Evolutionary conservation across 2,797 vertebrate species (phyloP), one percentile per base, ranked within the genome.

Genomic region (Anguilla pacifica): DNA sequence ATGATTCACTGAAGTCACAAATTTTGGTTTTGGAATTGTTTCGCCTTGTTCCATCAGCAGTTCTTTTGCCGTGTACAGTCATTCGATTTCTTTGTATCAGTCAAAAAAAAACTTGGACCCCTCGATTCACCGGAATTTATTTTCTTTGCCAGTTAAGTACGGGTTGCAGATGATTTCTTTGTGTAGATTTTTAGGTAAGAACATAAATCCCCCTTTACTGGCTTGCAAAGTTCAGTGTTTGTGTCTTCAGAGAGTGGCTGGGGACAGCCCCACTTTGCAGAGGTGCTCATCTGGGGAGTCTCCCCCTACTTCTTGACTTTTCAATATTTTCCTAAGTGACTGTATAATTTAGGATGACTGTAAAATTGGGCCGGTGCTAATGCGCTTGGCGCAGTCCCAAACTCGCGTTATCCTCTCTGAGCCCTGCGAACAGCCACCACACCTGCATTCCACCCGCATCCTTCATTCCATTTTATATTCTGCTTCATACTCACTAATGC

Each of bases 351-450:
- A 92, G 87, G 90, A 82, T 51, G 46, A 39, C 88, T 88, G 90
- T 93, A 90, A 93, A 95, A 91, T 85, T 91, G 92, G 92, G 93
- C 89, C n/a, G 91, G 91, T 91, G 92, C 94, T 95, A 93, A 95
- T 91, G 83, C 43, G 86, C 92, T 92, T 93, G 94, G 94, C 94
- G 93, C 92, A 90, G 90, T 89, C 95, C 93, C 93, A 93, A 86
- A 89, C 92, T 70, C 15, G 92, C 91, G 89, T 90, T 87, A 7
- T 88, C 91, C 89, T 6, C 55, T 86, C 10, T 11, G n/a, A 88
- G 89, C 87, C 90, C 93, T 93, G 93, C 92, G 92, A 94, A 89
- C 89, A 61, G 81, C 59, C 92, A 92, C 94, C 93, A 94, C 93
- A 94, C 94, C 95, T 95, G 94, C 55, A 90, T 87, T 55, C 55